Evolutionary conservation across 2,797 vertebrate genomes (phyloP).

Genomic region (Myotis vivesi): DNA sequence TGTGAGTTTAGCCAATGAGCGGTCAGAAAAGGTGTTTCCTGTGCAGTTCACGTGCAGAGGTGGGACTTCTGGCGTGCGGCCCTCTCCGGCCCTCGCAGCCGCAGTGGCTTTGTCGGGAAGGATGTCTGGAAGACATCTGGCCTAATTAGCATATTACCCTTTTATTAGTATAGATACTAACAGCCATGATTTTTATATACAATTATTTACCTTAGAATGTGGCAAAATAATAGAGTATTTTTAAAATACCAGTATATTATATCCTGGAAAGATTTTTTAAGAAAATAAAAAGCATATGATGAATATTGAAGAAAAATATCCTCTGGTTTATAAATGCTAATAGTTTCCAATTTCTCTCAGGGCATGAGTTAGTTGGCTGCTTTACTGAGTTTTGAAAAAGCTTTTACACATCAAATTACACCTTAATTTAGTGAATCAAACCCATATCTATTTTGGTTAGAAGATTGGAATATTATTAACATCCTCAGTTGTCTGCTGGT

Average conservation of each 20-base stretch:
- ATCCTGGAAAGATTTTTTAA: neutral
- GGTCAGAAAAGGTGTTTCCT: no score
- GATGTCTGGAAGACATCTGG: no score
- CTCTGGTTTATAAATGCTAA: neutral
- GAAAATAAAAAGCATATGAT: neutral
- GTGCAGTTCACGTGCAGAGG: no score
- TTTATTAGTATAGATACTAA: neutral
- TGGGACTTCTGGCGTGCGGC: accelerated
- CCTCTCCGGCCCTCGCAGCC: no score
- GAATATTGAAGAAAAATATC: constrained; percentile 23
- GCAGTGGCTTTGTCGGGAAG: no score
- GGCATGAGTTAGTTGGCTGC: constrained; percentile 1
- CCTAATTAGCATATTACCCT: no score
- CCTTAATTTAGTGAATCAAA: constrained; percentile 71
- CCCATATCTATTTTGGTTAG: constrained; percentile 62
- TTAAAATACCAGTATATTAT: neutral
- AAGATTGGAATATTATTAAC: constrained; percentile 65
- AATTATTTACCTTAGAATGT: constrained; percentile 34
- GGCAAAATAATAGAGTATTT: neutral
- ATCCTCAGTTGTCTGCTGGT: constrained; percentile 50
- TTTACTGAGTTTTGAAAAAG: constrained; percentile 59
- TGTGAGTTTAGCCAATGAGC: no score
- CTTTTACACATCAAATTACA: constrained; percentile 69
- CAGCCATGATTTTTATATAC: neutral
- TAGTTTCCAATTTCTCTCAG: constrained; percentile 44